These are phyloP conservation scores for Eupithecia tripunctaria DNA, from an alignment of 2,888 invertebrate genomes.

Conservation along the genomic window DNA sequence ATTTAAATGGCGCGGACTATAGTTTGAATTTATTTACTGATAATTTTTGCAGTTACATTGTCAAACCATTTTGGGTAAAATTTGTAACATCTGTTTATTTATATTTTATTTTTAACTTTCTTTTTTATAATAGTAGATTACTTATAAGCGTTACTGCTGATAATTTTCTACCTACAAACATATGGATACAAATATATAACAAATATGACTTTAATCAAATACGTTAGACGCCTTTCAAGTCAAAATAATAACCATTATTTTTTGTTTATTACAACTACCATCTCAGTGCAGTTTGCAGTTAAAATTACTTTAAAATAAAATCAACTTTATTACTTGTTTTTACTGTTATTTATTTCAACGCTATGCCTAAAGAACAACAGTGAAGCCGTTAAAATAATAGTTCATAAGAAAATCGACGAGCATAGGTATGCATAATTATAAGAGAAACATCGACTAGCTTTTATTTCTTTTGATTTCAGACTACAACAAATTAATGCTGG, in stretches of 20 bases:
- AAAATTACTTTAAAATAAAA: too few relatives aligned
- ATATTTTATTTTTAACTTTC: neutral
- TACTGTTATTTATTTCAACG: too few relatives aligned
- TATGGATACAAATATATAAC: too few relatives aligned
- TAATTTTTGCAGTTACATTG: too few relatives aligned
- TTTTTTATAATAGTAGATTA: neutral
- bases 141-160: neutral
- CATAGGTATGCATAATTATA: too few relatives aligned
- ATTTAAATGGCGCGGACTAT: too few relatives aligned
- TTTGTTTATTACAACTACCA: neutral
- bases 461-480: constrained; percentile 81
- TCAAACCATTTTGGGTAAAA: neutral
- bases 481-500: constrained; percentile 97
- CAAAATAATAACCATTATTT: too few relatives aligned
- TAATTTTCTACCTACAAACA: neutral
- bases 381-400: neutral
- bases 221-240: neutral
- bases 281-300: neutral
- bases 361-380: neutral
- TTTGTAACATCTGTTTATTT: neutral
- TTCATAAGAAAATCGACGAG: neutral
- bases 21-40: too few relatives aligned
- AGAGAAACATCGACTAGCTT: neutral
- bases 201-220: too few relatives aligned
- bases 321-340: too few relatives aligned